Percentiles rank a stretch among this genome's conserved stretches.
Conservation (phyloP, 53 echinoderm and acorn worm species). For the Hippasteria phrygiana region DNA sequence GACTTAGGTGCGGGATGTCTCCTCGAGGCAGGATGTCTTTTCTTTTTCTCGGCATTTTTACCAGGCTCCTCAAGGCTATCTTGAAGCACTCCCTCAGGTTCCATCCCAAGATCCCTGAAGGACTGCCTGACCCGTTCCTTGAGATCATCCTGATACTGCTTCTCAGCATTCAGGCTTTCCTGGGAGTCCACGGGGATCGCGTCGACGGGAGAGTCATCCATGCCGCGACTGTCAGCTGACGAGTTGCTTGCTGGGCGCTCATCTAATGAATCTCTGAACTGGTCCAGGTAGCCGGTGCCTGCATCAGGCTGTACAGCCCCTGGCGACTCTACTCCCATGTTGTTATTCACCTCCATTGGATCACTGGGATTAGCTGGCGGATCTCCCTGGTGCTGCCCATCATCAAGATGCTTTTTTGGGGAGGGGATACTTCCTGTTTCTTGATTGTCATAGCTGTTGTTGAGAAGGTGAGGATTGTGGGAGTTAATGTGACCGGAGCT, state of each 20-base stretch:
- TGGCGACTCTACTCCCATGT: conserved; percentile 57
- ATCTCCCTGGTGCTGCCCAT: conserved; percentile 31
- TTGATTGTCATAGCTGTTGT: conserved; percentile 42
- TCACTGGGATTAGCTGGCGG: neutral
- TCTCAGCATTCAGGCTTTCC: conserved; percentile 74
- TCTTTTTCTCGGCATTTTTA: conserved; percentile 22
- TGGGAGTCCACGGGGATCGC: conserved; percentile 58
- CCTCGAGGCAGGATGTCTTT: neutral
- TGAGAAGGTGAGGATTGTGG: conserved; percentile 76
- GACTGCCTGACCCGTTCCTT: conserved; percentile 84
- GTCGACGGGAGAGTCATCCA: conserved; percentile 86
- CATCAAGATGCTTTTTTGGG: neutral
- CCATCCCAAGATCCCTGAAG: conserved; percentile 89
- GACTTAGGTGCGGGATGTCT: neutral
- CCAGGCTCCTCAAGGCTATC: conserved; percentile 60
- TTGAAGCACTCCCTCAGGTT: conserved; percentile 83
- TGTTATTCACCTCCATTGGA: conserved; percentile 14
- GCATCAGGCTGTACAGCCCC: conserved; percentile 14
- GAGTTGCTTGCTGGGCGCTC: conserved; percentile 71
- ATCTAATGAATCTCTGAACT: conserved; percentile 39
- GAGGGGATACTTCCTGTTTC: neutral
- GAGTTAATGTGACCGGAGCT: conserved; percentile 73
- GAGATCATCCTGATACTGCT: conserved; percentile 87
- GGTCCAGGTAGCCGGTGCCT: conserved; percentile 29
- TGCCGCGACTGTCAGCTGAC: conserved; percentile 75